phyloP scores from a whole-genome alignment of 2,888 invertebrate species.

The Sminthurides aquaticus region DNA sequence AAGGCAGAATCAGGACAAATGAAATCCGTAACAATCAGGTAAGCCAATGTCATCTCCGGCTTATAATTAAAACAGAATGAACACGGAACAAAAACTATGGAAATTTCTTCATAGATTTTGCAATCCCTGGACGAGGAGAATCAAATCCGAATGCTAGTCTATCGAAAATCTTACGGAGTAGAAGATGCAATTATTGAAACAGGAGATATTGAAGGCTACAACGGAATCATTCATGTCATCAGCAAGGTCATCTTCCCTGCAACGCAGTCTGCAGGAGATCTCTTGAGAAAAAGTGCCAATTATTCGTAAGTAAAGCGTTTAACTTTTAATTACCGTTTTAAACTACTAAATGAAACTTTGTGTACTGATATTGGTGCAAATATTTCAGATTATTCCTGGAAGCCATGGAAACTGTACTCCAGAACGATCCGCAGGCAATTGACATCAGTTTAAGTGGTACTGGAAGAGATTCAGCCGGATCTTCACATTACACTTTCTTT shows the following conservation, averaged over 20 bases:
- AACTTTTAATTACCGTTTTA: neutral
- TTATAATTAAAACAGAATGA: neutral
- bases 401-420: constrained; percentile 46
- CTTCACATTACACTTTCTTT: constrained; percentile 56
- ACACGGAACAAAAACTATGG: neutral
- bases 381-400: constrained; percentile 46
- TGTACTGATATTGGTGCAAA: neutral
- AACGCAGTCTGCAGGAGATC: constrained; percentile 47
- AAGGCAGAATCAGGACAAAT: constrained; percentile 48
- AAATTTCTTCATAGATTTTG: constrained; percentile 43
- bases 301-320: constrained; percentile 46
- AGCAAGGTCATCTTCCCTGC: constrained; percentile 50
- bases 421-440: constrained; percentile 44
- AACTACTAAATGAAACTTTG: neutral
- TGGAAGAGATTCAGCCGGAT: constrained; percentile 27
- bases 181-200: constrained; percentile 49
- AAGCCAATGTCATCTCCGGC: neutral
- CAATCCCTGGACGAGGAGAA: constrained; percentile 48
- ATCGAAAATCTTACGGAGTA: constrained; percentile 49
- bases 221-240: constrained; percentile 51
- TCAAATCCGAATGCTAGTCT: constrained; percentile 49
- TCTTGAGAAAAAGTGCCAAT: constrained; percentile 47
- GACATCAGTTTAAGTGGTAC: constrained; percentile 40
- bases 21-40: constrained; percentile 48
- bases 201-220: constrained; percentile 49